phyloP scores from a whole-genome alignment of 92 coral and sea anemone genomes.

The Zoanthus sansibaricus region DNA sequence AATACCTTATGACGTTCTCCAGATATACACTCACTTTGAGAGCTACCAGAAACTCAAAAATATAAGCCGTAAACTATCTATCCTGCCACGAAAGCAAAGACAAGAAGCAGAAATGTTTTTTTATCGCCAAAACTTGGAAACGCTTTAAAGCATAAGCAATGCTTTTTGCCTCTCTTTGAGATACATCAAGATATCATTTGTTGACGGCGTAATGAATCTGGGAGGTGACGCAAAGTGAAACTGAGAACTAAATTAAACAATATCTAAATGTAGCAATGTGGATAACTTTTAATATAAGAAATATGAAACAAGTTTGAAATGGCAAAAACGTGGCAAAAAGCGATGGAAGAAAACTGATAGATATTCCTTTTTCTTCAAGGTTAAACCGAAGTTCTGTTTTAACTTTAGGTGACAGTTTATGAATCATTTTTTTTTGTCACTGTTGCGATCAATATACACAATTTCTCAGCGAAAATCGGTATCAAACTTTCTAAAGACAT shows the following conservation, averaged over 20 bases:
- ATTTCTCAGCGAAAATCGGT: too few relatives aligned
- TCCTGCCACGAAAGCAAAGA: neutral
- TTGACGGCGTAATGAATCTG: constrained; percentile 9
- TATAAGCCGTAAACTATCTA: neutral
- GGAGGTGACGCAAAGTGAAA: constrained; percentile 10
- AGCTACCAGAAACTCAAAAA: neutral
- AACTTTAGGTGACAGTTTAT: too few relatives aligned
- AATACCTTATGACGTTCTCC: constrained; percentile 39
- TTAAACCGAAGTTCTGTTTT: too few relatives aligned
- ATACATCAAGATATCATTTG: neutral
- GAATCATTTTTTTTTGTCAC: too few relatives aligned
- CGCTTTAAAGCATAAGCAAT: neutral
- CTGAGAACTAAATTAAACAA: neutral
- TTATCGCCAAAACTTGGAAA: neutral
- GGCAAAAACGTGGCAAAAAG: neutral
- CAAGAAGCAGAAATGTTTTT: neutral
- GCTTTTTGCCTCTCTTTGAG: neutral
- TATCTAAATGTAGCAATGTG: neutral
- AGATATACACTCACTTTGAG: constrained; percentile 13
- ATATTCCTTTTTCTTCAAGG: neutral
- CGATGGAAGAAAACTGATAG: neutral
- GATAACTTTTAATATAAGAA: constrained; percentile 7
- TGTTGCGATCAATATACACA: too few relatives aligned
- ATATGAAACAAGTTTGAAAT: constrained; percentile 8
- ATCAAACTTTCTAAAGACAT: too few relatives aligned